Evolutionary conservation across 2,113 vertebrate species (phyloP).

Genomic region (Pao palembangensis): DNA sequence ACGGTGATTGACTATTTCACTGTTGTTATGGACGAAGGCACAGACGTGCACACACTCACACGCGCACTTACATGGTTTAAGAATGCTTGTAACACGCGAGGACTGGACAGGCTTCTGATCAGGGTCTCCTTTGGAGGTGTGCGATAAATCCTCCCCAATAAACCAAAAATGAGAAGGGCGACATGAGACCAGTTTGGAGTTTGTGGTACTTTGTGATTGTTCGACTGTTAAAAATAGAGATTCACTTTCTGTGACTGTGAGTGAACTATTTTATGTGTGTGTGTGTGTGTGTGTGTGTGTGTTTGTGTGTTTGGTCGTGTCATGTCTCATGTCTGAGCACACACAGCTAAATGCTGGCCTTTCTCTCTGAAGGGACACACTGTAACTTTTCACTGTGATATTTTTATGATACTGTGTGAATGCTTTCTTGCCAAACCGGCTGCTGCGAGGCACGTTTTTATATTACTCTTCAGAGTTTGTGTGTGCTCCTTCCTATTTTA

Average conservation of each 20-base stretch:
- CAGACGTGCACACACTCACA: constrained; percentile 5
- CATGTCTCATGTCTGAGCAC: constrained; percentile 28
- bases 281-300: constrained; percentile 18
- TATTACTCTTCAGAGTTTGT: constrained; percentile 54
- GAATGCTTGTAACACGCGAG: constrained; percentile 41
- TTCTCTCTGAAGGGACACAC: constrained; percentile 64
- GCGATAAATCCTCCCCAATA: constrained; percentile 17
- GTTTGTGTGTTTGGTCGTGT: constrained; percentile 13
- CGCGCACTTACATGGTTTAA: constrained; percentile 18
- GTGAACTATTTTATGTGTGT: constrained; percentile 6
- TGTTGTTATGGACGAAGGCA: constrained; percentile 49
- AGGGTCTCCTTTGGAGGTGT: constrained; percentile 35
- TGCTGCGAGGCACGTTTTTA: constrained; percentile 66
- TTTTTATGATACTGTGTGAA: constrained; percentile 70
- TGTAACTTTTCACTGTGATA: constrained; percentile 76
- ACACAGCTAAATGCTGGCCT: constrained; percentile 61
- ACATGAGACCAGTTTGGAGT: constrained; percentile 48
- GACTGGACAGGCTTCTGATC: constrained; percentile 49
- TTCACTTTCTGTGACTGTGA: constrained; percentile 40
- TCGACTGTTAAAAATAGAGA: constrained; percentile 38
- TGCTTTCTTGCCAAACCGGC: constrained; percentile 73
- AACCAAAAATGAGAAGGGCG: constrained; percentile 44
- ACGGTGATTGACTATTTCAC: constrained; percentile 15
- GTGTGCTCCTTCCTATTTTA: constrained; percentile 60
- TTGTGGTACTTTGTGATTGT: constrained; percentile 49